Evolutionary conservation across 2,113 vertebrate species (phyloP).

Genomic region (Urocynchramus pylzowi): DNA sequence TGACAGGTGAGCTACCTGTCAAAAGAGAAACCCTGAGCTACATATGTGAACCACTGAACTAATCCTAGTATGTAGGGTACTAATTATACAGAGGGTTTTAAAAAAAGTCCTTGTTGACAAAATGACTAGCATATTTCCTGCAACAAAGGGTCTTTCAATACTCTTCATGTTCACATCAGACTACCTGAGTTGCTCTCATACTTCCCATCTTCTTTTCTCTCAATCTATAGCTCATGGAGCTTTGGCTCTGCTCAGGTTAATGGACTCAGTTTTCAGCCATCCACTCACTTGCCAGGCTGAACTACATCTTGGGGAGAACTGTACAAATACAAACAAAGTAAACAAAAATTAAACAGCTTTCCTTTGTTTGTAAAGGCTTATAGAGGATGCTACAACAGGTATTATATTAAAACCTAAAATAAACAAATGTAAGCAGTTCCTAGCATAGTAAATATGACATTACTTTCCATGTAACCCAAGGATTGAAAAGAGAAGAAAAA

Average conservation of each 20-base stretch:
- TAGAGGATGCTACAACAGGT: not conserved
- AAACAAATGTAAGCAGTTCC: not conserved
- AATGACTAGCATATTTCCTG: not conserved
- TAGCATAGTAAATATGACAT: not conserved
- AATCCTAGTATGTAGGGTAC: not conserved
- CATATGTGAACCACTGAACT: fast-evolving
- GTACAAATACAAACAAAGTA: not conserved
- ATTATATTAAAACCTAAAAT: not conserved
- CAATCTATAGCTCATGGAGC: not conserved
- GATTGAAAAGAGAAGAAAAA: not conserved
- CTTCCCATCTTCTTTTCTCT: not conserved
- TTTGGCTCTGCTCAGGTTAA: not conserved
- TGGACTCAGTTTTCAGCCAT: not conserved
- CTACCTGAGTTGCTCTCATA: not conserved
- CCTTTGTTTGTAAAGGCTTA: not conserved
- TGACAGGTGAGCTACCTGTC: fast-evolving
- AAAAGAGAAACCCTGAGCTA: not conserved
- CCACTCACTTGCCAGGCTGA: not conserved
- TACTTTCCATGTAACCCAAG: not conserved
- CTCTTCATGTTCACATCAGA: not conserved
- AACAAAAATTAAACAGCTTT: not conserved
- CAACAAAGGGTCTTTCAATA: not conserved
- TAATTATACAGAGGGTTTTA: not conserved
- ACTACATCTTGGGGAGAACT: not conserved
- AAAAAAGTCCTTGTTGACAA: not conserved